Percentiles rank a stretch among this genome's conserved stretches.
phyloP scores from a whole-genome alignment of 2,113 vertebrate species.

The Austrofundulus limnaeus region DNA sequence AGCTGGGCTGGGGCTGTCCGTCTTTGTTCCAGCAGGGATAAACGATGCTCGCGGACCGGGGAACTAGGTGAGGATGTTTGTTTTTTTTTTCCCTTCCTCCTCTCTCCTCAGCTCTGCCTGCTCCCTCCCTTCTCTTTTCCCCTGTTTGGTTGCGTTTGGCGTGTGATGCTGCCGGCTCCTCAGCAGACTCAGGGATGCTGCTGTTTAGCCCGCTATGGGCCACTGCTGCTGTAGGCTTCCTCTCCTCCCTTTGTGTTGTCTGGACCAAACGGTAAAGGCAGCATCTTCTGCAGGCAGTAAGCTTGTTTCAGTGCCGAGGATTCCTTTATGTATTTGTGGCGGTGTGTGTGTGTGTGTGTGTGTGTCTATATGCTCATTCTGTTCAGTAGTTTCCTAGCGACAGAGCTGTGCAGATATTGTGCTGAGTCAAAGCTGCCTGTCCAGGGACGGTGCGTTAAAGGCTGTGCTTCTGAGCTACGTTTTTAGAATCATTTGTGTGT shows the following conservation, averaged over 20 bases:
- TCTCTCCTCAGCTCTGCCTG: constrained; percentile 19
- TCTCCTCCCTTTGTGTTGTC: constrained; percentile 75
- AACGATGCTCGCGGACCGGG: constrained; percentile 49
- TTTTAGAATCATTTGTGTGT: neutral
- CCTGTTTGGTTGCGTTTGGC: constrained; percentile 23
- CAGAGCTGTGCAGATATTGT: constrained; percentile 46
- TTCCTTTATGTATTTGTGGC: constrained; percentile 29
- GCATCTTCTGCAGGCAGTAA: constrained; percentile 32
- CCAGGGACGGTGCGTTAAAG: constrained; percentile 27
- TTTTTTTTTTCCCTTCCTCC: constrained; percentile 36
- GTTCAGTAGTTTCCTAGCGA: constrained; percentile 43
- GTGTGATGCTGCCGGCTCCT: constrained; percentile 35
- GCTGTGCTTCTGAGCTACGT: constrained; percentile 9
- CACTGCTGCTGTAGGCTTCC: constrained; percentile 84
- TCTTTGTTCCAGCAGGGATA: constrained; percentile 69
- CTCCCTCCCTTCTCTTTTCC: constrained; percentile 23
- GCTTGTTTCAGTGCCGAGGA: constrained; percentile 13
- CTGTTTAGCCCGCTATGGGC: constrained; percentile 78
- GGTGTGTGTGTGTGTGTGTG: constrained; percentile 44
- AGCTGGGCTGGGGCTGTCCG: constrained; percentile 47
- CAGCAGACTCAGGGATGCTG: constrained; percentile 67
- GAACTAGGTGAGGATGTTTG: constrained; percentile 66
- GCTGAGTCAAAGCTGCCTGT: constrained; percentile 70
- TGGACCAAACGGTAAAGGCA: constrained; percentile 85
- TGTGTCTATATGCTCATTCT: constrained; percentile 9